Base-by-base conservation (phyloP, 2,797 vertebrate genomes). In the Cyclopterus lumpus region DNA sequence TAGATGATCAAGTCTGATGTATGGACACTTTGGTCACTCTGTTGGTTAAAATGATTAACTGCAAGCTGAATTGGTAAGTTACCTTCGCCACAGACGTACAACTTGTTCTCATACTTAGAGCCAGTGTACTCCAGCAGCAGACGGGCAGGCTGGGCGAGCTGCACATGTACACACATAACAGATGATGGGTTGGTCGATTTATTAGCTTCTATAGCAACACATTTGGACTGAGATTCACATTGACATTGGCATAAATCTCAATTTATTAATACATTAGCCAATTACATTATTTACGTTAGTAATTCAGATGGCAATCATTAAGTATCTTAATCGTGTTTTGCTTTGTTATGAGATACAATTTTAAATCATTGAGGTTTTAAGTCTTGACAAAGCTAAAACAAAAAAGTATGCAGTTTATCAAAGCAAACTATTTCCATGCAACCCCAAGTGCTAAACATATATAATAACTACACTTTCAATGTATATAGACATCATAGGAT, bases 121-220 rank as follows among this genome's bases (percentile, higher is more conserved):
- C 87, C 94, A 0, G 96, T 97, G 91, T 96, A 97, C 80, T 97
- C 96, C 88, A 98, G 89, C 22, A 98, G 92, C 84, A 98, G 79
- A 18, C 97, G 96, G 89, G 93, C 81, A 5, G 96, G 93, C 71
- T 98, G 96, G 9, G 95, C 96, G 38, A 97, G 93, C 97, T 98
- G 79, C 24, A n/a, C n/a, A n/a, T n/a, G n/a, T n/a, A 2, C 26
- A 30, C 4, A 74, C 7, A 58, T n/a, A 2, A 67, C 10, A 48
- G 11, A 40, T 48, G n/a, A n/a, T 15, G 12, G 4, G 6, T 6
- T 24, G 2, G 6, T 51, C 11, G 18, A 54, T n/a, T 49, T 59
- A 22, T 8, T 5, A n/a, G 7, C 1, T 46, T 74, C 48, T 20
- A 3, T 0, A 46, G 40, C 7, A 26, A 53, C 10, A 24, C 24